Evolutionary conservation across 1,140 invertebrate species (phyloP).

Genomic region (Chrysomallon squamiferum): DNA sequence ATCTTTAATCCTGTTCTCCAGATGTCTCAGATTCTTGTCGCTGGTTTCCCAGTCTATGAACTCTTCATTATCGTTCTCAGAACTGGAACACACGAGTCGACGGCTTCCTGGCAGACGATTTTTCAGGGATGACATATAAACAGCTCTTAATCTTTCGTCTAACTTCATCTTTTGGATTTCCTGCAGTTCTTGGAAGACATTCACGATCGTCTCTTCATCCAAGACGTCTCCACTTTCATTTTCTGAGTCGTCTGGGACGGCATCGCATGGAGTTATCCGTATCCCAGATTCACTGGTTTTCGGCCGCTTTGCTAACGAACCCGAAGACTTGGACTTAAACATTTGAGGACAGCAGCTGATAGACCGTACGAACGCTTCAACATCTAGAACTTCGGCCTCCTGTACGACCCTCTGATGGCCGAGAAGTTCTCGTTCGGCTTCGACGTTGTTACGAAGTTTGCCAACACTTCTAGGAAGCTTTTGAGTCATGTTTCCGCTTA

Average conservation of each 20-base stretch:
- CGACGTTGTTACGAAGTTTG: conserved; percentile 37
- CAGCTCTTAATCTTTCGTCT: conserved; percentile 30
- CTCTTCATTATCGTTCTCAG: conserved; percentile 30
- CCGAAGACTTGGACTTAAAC: background rate
- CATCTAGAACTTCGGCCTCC: background rate
- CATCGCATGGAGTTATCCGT: background rate
- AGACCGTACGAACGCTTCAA: background rate
- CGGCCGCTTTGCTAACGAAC: background rate
- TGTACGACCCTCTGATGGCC: background rate
- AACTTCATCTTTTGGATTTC: conserved; percentile 35
- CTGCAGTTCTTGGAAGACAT: conserved; percentile 39
- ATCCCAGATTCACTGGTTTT: background rate
- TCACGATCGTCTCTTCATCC: conserved; percentile 21
- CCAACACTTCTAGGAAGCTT: conserved; percentile 40
- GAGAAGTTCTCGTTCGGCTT: conserved; percentile 41
- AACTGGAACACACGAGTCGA: background rate
- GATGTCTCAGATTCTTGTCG: conserved; percentile 33
- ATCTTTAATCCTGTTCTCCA: conserved; percentile 38
- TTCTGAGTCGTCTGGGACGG: background rate
- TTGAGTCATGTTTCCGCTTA: background rate
- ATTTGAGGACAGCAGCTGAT: background rate
- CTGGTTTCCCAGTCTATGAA: conserved; percentile 56
- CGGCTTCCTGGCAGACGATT: conserved; percentile 12
- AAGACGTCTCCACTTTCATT: background rate
- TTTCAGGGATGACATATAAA: conserved; percentile 27